Evolutionary conservation across 2,113 vertebrate species (phyloP), one percentile per base, ranked within the genome.

Genomic region (Nesoenas mayeri): DNA sequence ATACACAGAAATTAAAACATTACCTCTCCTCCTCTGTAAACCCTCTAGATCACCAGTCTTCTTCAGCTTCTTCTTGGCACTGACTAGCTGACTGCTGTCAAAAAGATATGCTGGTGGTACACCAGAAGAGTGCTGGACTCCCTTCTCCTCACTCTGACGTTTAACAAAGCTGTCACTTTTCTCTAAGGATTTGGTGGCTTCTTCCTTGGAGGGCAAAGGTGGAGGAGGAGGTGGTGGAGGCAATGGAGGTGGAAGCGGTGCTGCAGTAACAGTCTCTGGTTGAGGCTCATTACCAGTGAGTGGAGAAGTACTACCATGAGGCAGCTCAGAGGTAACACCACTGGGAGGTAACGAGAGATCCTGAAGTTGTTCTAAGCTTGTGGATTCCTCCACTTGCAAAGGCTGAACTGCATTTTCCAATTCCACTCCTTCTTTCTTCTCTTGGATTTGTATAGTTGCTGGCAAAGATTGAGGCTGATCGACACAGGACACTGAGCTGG

Each of bases 11-110:
- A 71, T 34, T 12, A 60, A 75, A 92, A 65, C 9, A 21, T 89
- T 97, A 99, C 99, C 99, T 98, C 98, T 98, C 78, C 99, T 99
- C 96, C 98, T 99, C 86, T 99, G 99, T n/a, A 99, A 97, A 15
- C 98, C 98, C 91, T 99, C 99, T 91, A 98, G 89, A 26, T 98
- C 98, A 10, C 98, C 96, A 0, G 99, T 99, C 97, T 99, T 99
- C 97, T 98, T 98, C 90, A 99, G 98, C 96, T 99, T 99, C 97
- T 98, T 99, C 96, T 99, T 98, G 50, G 99, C 99, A 65, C 98
- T 99, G 92, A 99, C 97, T 94, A 99, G 98, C 97, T 99, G 99
- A 91, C 98, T 99, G 98, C 99, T 99, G 90, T 99, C 99, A 7
- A 99, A 99, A 77, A 99, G 98, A 26, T 99, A 98, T 11, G 98